Base-by-base conservation (phyloP, 2,888 invertebrate genomes). In the Synanthedon myopaeformis region DNA sequence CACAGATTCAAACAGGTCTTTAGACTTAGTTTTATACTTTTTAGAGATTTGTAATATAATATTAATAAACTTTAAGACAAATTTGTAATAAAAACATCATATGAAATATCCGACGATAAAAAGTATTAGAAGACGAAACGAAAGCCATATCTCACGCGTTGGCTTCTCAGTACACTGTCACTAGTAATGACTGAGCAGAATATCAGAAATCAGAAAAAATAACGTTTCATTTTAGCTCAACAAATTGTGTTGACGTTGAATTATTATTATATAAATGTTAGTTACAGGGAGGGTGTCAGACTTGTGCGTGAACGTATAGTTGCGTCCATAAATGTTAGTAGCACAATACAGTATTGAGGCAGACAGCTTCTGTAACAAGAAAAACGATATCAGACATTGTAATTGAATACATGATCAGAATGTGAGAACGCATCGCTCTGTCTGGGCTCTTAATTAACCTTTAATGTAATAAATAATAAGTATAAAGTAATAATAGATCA, bases 321-420 rank as follows among this genome's bases (percentile, higher is more conserved):
- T 49, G 5, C 4, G 49, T 17, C 5, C 49, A 49, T 49, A 49
- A 61, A 63, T 61, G 64, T 61, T 64, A 53, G 58, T 60, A 61
- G 67, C 64, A 62, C 60, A n/a, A n/a, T 49, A 19, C 48, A 45
- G 50, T 45, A 51, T 54, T 23, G 19, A 23, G 14, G 45, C 51
- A 42, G 42, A 52, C 42, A 41, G 53, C 35, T 52, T 50, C 14
- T 45, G 42, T 55, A 52, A 55, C 57, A 56, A 54, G 52, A 61
- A 58, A 64, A 66, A 64, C 66, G 61, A 69, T 63, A 58, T 63
- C 63, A 66, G 61, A 57, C 61, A 63, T 59, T 60, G 63, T 70
- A 69, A 72, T 73, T 73, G 67, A 70, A 67, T 66, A 70, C 70
- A 69, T 62, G 69, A 63, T 66, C 61, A 56, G 72, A 69, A 70